These are phyloP conservation scores for Mustela nigripes DNA, from an alignment of 2,113 vertebrate genomes.

Conservation along the genomic window DNA sequence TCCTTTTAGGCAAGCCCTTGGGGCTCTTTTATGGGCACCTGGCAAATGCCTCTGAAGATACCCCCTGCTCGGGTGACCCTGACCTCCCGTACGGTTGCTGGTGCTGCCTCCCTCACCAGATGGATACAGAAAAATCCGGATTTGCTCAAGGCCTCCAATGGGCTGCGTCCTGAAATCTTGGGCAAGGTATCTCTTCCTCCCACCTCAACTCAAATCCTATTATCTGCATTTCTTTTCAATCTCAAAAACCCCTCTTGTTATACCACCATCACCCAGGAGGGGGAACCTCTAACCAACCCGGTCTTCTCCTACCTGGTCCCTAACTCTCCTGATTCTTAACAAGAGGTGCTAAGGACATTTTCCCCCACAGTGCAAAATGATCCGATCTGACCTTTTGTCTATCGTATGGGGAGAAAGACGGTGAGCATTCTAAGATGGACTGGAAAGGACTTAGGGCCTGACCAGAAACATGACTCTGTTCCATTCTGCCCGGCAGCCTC, in stretches of 20 bases:
- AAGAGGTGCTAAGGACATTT: neutral
- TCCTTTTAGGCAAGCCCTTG: constrained; percentile 84
- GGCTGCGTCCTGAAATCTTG: constrained; percentile 77
- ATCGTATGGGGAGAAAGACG: neutral
- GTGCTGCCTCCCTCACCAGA: constrained; percentile 62
- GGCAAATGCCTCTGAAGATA: constrained; percentile 86
- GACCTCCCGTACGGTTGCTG: constrained; percentile 76
- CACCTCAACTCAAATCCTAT: neutral
- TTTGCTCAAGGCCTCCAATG: constrained; percentile 82
- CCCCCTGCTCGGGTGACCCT: constrained; percentile 83
- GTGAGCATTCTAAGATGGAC: neutral
- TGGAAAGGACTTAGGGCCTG: neutral
- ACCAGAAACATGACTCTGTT: neutral
- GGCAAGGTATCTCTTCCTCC: constrained; percentile 83
- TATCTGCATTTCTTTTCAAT: neutral
- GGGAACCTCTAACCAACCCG: neutral
- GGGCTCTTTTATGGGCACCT: constrained; percentile 86
- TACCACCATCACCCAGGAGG: neutral
- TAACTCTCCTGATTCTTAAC: neutral
- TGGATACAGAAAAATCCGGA: constrained; percentile 73
- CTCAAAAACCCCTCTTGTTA: neutral
- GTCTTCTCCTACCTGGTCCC: neutral
- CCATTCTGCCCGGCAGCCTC: constrained; percentile 39
- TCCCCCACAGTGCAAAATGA: neutral
- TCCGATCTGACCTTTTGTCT: neutral